These are phyloP conservation scores for Acropora tenuis DNA, from an alignment of 64 coral and sea anemone genomes.

Conservation along the genomic window DNA sequence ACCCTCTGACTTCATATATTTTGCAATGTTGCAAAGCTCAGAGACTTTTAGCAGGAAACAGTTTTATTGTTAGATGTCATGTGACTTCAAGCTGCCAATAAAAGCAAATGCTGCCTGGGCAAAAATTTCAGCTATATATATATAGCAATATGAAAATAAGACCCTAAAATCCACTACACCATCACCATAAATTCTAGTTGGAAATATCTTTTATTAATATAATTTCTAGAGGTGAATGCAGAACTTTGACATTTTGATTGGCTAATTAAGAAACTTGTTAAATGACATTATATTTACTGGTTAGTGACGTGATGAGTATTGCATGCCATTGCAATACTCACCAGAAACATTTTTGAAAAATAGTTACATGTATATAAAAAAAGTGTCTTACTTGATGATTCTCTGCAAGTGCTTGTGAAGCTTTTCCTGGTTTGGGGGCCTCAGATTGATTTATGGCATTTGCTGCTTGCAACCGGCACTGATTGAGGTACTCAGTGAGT, in stretches of 20 bases:
- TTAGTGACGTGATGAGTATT: no score
- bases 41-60: no score
- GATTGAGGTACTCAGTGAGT: constrained; percentile 44
- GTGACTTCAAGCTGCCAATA: no score
- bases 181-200: no score
- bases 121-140: no score
- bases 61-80: no score
- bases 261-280: neutral
- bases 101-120: no score
- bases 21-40: no score
- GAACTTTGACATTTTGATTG: no score
- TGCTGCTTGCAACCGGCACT: neutral
- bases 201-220: neutral
- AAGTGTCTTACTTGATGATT: constrained; percentile 23
- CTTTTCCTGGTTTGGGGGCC: constrained; percentile 52
- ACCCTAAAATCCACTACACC: no score
- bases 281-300: neutral
- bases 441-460: neutral
- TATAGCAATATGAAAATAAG: no score
- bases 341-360: neutral
- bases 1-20: no score
- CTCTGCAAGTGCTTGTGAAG: constrained; percentile 38
- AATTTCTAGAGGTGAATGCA: neutral
- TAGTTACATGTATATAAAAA: neutral
- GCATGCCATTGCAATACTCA: neutral